Percentiles rank a stretch among this genome's conserved stretches.
Evolutionary conservation across 2,113 vertebrate species (phyloP).

Genomic region (Eira barbara): DNA sequence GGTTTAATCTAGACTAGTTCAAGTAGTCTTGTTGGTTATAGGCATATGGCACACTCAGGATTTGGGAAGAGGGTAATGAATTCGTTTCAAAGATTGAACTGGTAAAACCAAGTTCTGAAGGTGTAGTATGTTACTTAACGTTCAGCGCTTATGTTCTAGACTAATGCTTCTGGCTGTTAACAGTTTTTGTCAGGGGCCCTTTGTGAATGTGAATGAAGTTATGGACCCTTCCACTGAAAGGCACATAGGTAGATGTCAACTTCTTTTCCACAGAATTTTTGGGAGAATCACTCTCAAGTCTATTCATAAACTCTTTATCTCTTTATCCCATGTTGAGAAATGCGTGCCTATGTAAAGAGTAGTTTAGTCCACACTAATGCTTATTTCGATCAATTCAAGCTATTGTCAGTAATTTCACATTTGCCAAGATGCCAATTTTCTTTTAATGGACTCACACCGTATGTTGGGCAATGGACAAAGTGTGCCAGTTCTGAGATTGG

Average conservation of each 20-base stretch:
- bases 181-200: background rate
- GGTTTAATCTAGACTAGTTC: background rate
- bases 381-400: background rate
- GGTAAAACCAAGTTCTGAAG: background rate
- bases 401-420: background rate
- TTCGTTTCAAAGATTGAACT: background rate
- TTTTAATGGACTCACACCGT: background rate
- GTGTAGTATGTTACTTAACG: background rate
- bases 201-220: background rate
- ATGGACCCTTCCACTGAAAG: background rate
- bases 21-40: background rate
- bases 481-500: background rate
- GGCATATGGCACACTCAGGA: background rate
- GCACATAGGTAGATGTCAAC: background rate
- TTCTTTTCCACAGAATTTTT: background rate
- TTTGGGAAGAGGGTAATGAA: background rate
- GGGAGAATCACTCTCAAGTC: background rate
- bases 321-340: background rate
- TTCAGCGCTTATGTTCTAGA: background rate
- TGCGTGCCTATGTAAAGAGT: background rate
- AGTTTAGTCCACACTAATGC: background rate
- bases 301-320: background rate
- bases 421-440: background rate
- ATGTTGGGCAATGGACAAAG: slow-evolving; percentile 1
- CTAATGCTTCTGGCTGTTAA: background rate